These are phyloP conservation scores for Xiphophorus couchianus DNA, from an alignment of 2,113 vertebrate species.

Conservation along the genomic window DNA sequence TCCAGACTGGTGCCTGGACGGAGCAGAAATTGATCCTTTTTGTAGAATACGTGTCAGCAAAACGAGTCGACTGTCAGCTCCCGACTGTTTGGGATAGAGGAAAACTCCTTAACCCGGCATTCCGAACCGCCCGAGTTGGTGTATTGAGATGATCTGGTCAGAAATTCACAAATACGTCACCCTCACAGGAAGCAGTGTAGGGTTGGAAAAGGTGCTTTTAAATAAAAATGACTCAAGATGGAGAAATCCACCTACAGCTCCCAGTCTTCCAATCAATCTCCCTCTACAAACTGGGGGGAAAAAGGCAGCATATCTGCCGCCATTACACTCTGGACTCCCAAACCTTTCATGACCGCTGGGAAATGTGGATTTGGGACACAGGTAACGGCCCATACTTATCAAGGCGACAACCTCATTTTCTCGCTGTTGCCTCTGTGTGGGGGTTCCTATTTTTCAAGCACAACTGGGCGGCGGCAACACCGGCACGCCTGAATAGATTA, in stretches of 20 bases:
- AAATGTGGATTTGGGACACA: conserved; percentile 70
- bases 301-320: conserved; percentile 30
- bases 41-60: background rate
- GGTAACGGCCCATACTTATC: conserved; percentile 70
- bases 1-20: background rate
- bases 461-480: conserved; percentile 39
- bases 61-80: background rate
- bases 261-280: conserved; percentile 26
- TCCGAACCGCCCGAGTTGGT: background rate
- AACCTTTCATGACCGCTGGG: conserved; percentile 66
- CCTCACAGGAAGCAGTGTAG: conserved; percentile 7
- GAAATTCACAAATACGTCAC: background rate
- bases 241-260: conserved; percentile 18
- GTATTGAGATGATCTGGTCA: background rate
- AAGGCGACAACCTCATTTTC: conserved; percentile 77
- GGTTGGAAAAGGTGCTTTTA: conserved; percentile 18
- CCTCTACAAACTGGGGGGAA: background rate
- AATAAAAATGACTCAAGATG: background rate
- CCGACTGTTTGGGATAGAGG: background rate
- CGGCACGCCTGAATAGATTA: conserved; percentile 46
- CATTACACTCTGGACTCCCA: conserved; percentile 48
- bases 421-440: conserved; percentile 42
- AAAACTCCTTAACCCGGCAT: conserved; percentile 1
- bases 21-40: conserved; percentile 2
- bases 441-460: conserved; percentile 52